Percentiles rank a stretch among this genome's conserved stretches.
Conservation (phyloP, 2,113 vertebrate species). For the Rhizomys pruinosus region DNA sequence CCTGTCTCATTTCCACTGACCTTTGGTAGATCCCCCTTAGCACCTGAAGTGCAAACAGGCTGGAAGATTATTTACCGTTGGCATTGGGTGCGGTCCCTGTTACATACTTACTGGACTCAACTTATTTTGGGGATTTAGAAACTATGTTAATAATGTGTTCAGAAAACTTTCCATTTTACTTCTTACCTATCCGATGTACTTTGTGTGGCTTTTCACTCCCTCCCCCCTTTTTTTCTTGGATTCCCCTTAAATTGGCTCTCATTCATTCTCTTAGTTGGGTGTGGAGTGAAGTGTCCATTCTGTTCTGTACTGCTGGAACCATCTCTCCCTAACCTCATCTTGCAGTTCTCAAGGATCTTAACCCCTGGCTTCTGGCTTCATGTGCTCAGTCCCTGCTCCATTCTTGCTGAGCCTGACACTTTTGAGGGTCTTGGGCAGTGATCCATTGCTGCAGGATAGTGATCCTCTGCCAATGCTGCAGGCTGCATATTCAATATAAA, state of each 20-base stretch:
- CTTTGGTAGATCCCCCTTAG: slow-evolving; percentile 41
- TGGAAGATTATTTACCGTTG: slow-evolving; percentile 53
- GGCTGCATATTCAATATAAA: neutral
- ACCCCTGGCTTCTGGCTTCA: neutral
- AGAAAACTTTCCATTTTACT: slow-evolving; percentile 23
- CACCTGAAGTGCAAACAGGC: slow-evolving; percentile 51
- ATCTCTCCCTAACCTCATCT: neutral
- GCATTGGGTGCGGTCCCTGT: slow-evolving; percentile 23
- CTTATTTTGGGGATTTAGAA: slow-evolving; percentile 59
- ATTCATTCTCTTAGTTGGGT: neutral
- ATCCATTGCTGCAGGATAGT: neutral
- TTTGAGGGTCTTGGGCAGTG: neutral
- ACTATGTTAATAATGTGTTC: slow-evolving; percentile 21
- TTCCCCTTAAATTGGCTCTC: neutral
- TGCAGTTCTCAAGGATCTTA: neutral
- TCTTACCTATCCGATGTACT: neutral
- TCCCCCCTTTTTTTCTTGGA: neutral
- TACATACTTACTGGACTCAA: neutral
- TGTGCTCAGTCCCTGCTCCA: neutral
- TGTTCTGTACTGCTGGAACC: neutral
- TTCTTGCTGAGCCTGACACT: neutral
- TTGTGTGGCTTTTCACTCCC: neutral
- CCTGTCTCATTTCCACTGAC: neutral
- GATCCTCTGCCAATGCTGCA: neutral
- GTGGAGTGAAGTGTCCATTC: neutral